These are phyloP conservation scores for Cylas formicarius DNA, from an alignment of 1,140 invertebrate genomes.

Conservation along the genomic window DNA sequence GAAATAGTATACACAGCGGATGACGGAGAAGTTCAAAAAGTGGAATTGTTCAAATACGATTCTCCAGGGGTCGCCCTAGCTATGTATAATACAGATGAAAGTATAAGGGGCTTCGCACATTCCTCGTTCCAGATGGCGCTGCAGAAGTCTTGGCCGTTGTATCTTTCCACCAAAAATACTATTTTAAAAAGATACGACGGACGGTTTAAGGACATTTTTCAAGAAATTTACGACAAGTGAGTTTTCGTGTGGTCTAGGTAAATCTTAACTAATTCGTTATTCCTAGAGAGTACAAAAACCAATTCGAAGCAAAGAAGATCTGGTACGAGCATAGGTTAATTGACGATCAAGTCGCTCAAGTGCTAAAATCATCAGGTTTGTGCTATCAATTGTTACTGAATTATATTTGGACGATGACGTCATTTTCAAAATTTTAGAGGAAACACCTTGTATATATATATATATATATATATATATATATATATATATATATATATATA, in stretches of 20 bases:
- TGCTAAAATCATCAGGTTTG: constrained; percentile 61
- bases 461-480: too few species aligned
- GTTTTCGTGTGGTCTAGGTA: constrained; percentile 6
- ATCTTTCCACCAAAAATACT: constrained; percentile 87
- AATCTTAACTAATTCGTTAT: neutral
- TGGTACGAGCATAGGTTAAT: constrained; percentile 92
- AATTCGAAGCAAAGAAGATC: constrained; percentile 71
- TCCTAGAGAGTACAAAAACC: constrained; percentile 63
- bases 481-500: too few species aligned
- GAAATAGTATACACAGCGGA: constrained; percentile 60
- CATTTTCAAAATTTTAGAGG: too few species aligned
- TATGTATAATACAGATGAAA: constrained; percentile 89
- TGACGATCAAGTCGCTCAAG: constrained; percentile 90
- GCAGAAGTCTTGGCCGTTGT: constrained; percentile 75
- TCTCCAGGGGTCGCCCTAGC: constrained; percentile 68
- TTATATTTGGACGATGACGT: neutral
- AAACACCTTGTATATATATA: too few species aligned
- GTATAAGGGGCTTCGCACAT: constrained; percentile 75
- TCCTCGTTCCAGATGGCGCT: constrained; percentile 79
- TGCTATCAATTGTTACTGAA: neutral
- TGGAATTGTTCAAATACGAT: constrained; percentile 67
- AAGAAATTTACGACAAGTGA: constrained; percentile 78
- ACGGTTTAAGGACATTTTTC: constrained; percentile 89
- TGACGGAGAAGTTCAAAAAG: constrained; percentile 49
- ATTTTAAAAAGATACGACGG: constrained; percentile 87